A percentile compares a stretch with the other conserved stretches of the same genome.
These are phyloP conservation scores for Dryobota labecula DNA, from an alignment of 2,888 invertebrate genomes.

Conservation along the genomic window DNA sequence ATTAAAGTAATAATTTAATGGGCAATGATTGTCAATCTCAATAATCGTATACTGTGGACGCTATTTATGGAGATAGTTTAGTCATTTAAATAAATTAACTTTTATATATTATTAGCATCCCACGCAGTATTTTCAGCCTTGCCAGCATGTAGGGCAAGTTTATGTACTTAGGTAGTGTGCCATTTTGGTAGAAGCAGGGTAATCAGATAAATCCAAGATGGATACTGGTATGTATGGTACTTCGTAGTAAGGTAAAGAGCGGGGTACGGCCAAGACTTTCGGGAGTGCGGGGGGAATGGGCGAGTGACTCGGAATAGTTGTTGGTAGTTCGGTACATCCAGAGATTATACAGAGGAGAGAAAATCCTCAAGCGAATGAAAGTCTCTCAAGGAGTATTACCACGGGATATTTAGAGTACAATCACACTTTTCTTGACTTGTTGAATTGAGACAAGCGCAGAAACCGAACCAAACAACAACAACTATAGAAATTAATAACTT, in stretches of 20 bases:
- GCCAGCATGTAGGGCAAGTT: background rate
- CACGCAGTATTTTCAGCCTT: constrained; percentile 18
- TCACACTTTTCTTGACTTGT: background rate
- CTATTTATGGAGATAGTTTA: constrained; percentile 21
- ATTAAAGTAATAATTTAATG: constrained; percentile 35
- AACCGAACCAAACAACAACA: background rate
- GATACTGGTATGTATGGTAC: too few relatives aligned
- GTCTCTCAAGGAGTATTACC: too few relatives aligned
- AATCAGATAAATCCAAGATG: background rate
- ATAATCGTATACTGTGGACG: constrained; percentile 3
- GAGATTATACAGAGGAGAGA: background rate
- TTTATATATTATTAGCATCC: constrained; percentile 5
- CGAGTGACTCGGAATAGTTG: too few relatives aligned
- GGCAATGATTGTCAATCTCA: constrained; percentile 17
- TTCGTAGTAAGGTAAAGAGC: too few relatives aligned
- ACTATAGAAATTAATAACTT: background rate
- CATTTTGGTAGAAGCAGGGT: constrained; percentile 1
- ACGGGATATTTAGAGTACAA: background rate
- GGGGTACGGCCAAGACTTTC: too few relatives aligned
- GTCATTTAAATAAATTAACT: background rate
- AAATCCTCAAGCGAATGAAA: background rate
- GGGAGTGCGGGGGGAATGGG: background rate
- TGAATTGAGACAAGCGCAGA: background rate
- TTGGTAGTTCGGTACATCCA: background rate
- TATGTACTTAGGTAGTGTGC: background rate